Evolutionary conservation across 1,140 invertebrate genomes (phyloP), one percentile per base, ranked within the genome.

Genomic region (Himalopsyche phryganea): DNA sequence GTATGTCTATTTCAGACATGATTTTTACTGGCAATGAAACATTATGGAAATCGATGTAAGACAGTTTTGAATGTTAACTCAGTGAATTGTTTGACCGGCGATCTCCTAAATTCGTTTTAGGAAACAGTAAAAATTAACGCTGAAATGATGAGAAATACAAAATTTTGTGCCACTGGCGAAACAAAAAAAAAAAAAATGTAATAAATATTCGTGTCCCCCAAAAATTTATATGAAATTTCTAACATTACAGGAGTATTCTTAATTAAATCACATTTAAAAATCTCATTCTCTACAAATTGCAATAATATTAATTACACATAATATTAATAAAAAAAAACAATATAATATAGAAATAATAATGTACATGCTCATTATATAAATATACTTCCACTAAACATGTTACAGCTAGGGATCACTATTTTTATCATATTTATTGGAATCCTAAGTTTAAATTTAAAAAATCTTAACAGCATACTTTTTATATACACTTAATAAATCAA

Each of bases 301-400:
- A 40, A 40, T 40, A 40, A 40, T 40, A 40, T 6, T 40, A 40
- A 13, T 40, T 40, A 40, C 38, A 40, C 11, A 13, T 40, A 13
- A 40, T 40, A 6, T 15, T 40, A 15, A 40, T 40, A n/a, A 40
- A 40, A 13, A 15, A 40, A 35, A 35, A 40, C 3, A 6, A 15
- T 40, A 40, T 40, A n/a, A 15, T 40, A 15, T 40, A n/a, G 38
- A 55, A 47, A 47, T 46, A 47, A 54, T 44, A 55, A 55, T 46
- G 15, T 53, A 55, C 32, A 47, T 14, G n/a, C 11, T 33, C 46
- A 33, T 46, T 55, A 55, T 55, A 55, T 33, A 55, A 32, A 55
- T 55, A 55, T 55, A 55, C 32, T 53, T 55, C 44, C 52, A 55
- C 42, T 55, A 55, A 47, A 47, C 18, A 32, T 45, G 20, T 55